These are phyloP conservation scores for Parazoanthus atlanticus DNA, from an alignment of 92 coral and sea anemone genomes.

Conservation along the genomic window DNA sequence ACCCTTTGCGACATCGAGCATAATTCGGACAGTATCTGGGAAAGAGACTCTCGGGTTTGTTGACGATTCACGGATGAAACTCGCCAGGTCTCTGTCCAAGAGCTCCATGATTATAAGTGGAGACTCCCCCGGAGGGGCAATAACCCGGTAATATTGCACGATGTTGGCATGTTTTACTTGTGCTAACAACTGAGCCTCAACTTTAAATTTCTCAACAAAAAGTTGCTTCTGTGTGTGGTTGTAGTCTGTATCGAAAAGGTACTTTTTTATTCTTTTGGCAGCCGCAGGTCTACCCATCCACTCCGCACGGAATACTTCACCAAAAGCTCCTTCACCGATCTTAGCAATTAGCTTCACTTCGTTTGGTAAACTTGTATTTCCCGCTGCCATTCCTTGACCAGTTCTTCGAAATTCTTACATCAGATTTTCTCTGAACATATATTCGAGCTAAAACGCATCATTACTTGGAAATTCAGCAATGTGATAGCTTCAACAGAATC, in stretches of 20 bases:
- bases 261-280: constrained; percentile 27
- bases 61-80: constrained; percentile 49
- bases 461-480: constrained; percentile 7
- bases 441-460: neutral
- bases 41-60: constrained; percentile 55
- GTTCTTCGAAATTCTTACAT: neutral
- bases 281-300: constrained; percentile 31
- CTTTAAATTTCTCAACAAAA: constrained; percentile 58
- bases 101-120: constrained; percentile 80
- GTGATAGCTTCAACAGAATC: neutral
- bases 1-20: constrained; percentile 78
- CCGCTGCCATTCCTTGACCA: constrained; percentile 48
- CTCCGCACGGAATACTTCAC: constrained; percentile 34
- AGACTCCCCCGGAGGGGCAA: constrained; percentile 56
- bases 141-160: constrained; percentile 73
- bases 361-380: constrained; percentile 54
- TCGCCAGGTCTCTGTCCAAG: constrained; percentile 59
- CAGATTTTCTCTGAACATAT: constrained; percentile 14
- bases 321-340: constrained; percentile 33
- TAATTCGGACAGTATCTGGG: constrained; percentile 69
- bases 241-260: constrained; percentile 55
- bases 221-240: constrained; percentile 29
- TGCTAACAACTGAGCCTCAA: constrained; percentile 66
- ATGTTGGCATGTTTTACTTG: constrained; percentile 65
- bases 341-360: constrained; percentile 3